Evolutionary conservation across 2,113 vertebrate genomes (phyloP), one percentile per base, ranked within the genome.

Genomic region (Centrocercus urophasianus): DNA sequence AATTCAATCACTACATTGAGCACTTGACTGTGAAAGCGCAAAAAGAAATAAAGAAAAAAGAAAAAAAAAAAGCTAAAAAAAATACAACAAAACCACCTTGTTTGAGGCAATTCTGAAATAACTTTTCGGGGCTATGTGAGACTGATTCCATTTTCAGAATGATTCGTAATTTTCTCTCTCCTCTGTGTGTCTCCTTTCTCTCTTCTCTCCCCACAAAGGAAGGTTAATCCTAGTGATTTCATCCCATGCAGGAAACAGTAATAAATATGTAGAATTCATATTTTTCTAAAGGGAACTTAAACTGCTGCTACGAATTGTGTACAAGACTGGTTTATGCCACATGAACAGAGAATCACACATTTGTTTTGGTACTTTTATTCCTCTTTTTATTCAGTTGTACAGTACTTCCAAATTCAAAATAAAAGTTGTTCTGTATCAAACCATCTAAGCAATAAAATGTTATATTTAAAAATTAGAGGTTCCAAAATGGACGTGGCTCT

Each of bases 361-460:
- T 97, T 96, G 95, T 97, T 97, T 98, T 96, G 98, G 97, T 98
- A 98, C 98, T 98, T 96, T 91, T 96, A 97, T 96, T 97, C 95
- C 96, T 98, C 98, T 97, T 98, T 96, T 97, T 97, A 97, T 97
- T 97, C 97, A 95, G 95, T 98, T 98, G 97, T 98, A 97, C 97
- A 98, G 98, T 98, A 98, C 98, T 98, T 98, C 98, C 98, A 98
- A 97, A 99, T 98, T 98, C 98, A 98, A 96, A 98, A 96, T 97
- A 95, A 97, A 95, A 98, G 96, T 98, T 99, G 98, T 99, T 99
- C 98, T 99, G 98, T 99, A 98, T 99, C 98, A 98, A 98, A 98
- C 98, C 98, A 98, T 98, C 98, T 98, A 99, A 98, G 98, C 99
- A 99, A 99, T 99, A 99, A 99, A 99, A 98, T 97, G 98, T 98